Base-by-base conservation (phyloP, 2,797 vertebrate genomes). In the Glossophaga mutica region DNA sequence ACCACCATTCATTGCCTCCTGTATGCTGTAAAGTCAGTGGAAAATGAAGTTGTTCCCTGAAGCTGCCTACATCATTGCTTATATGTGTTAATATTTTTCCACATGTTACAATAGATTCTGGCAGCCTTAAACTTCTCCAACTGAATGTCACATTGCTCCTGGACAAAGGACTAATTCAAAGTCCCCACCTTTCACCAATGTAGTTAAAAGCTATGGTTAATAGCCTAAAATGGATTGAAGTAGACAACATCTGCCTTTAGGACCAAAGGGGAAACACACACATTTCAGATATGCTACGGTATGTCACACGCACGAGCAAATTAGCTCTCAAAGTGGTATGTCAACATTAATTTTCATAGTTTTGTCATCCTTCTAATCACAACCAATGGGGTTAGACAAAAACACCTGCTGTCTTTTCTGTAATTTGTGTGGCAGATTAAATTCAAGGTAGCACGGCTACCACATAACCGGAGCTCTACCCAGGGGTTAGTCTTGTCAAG, bases 131-230 rank as follows among this genome's bases (percentile, higher is more conserved):
- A 90, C 94, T 91, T 46, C 46, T 96, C 34, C 76, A 34, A 91
- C 90, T 95, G 96, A 96, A 52, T 44, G 82, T 34, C 70, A 83
- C 82, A 52, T 48, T 91, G 10, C 21, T 95, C 21, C 44, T 90
- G 81, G 95, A 95, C 96, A 94, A 96, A 91, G 94, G 39, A 78
- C 88, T 96, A 97, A 96, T 96, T 97, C 77, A 95, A 96, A 89
- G 26, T 86, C 94, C 87, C 86, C 96, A 84, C 39, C 76, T 96
- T 95, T 90, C 86, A 89, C 70, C 92, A 73, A 84, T 91, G 89
- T 87, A 92, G 71, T 71, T 96, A 79, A 92, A 96, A 95, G 57
- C 94, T 95, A 91, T 67, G 87, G 78, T 94, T 96, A 98, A 96
- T 95, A 97, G 93, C 29, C 42, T 77, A 32, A 97, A 96, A 74